Evolutionary conservation across 1,140 invertebrate species (phyloP).

Genomic region (Heterodera schachtii): DNA sequence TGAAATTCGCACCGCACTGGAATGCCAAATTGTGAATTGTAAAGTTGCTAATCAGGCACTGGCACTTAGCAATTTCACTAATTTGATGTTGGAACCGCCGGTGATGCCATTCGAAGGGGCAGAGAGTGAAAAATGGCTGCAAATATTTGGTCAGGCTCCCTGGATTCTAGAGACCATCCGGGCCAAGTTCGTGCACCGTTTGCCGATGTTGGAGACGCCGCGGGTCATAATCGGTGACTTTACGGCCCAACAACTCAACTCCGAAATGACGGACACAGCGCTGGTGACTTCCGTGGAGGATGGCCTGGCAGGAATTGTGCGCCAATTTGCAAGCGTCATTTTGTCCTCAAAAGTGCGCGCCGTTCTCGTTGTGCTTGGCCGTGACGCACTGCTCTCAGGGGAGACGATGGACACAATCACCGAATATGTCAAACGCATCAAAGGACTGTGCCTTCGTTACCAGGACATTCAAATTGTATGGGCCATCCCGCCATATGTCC

Average conservation of each 20-base stretch:
- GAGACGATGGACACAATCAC: no score
- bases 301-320: not conserved
- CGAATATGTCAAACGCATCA: not conserved
- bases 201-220: not conserved
- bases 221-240: not conserved
- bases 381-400: not conserved
- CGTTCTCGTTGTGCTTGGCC: not conserved
- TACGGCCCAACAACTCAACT: not conserved
- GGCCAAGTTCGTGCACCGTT: not conserved
- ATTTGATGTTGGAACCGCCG: not conserved
- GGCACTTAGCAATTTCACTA: not conserved
- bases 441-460: not conserved
- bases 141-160: not conserved
- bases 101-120: not conserved
- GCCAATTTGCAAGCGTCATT: not conserved
- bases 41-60: not conserved
- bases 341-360: not conserved
- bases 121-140: not conserved
- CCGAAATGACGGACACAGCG: not conserved
- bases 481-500: slow-evolving; percentile 7
- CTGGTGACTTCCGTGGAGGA: not conserved
- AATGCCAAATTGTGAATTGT: not conserved
- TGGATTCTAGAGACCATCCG: not conserved
- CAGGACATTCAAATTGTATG: not conserved
- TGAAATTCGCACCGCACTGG: not conserved